Evolutionary conservation across 2,113 vertebrate genomes (phyloP), one percentile per base, ranked within the genome.

Genomic region (Callospermophilus lateralis): DNA sequence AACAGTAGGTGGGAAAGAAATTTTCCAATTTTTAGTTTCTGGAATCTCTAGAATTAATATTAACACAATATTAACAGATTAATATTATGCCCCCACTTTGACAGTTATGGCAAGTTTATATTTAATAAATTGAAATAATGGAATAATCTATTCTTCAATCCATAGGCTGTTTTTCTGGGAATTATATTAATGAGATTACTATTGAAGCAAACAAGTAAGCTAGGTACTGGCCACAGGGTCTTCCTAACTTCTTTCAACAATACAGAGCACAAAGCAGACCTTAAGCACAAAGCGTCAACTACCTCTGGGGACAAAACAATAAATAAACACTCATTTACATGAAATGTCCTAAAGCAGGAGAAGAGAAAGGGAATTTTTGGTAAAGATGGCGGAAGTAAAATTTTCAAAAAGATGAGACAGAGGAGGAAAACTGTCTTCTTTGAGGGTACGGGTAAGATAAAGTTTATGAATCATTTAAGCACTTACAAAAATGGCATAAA

Each of bases 401-500:
- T 55, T 55, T 95, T 92, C 65, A 90, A 58, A 84, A 96, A 84
- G 8, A 95, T 58, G 45, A n/a, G 45, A 70, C 0, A 90, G 11
- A 51, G 34, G 88, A 94, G 39, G 72, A 34, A 93, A 83, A 96
- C 15, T 79, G 32, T 55, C 24, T 20, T 96, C 93, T 86, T n/a
- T 65, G 15, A 6, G 32, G 58, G 11, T 86, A 39, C 90, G 20
- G 11, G 42, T 61, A 4, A 95, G 58, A 45, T 28, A 79, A 89
- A 77, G 39, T 73, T 68, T 86, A 68, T 34, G 17, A 6, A 39
- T 13, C 67, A 70, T 81, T 94, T 81, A 48, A 86, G 61, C 11
- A 73, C n/a, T 93, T 92, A 42, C 0, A 90, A 95, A 58, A 85
- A 89, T 63, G 45, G 68, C 30, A 92, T 77, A 81, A 95, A 95